These are phyloP conservation scores for Trissolcus japonicus DNA, from an alignment of 2,888 invertebrate genomes.

Conservation along the genomic window DNA sequence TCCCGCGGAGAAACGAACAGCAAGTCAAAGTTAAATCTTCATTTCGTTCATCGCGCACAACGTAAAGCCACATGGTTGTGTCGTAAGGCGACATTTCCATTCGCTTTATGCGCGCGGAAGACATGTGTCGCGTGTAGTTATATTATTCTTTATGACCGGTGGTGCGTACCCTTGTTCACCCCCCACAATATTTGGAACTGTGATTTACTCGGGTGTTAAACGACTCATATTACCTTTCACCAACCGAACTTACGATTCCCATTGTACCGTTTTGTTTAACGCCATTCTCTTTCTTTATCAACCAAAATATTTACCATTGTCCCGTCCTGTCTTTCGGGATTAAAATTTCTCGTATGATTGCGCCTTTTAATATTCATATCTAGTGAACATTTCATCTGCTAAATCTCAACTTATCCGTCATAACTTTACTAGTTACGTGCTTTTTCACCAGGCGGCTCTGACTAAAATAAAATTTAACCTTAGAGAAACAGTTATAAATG, in stretches of 20 bases:
- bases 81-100: constrained; percentile 53
- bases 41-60: constrained; percentile 61
- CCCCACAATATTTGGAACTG: constrained; percentile 70
- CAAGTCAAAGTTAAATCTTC: constrained; percentile 71
- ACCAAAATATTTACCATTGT: constrained; percentile 52
- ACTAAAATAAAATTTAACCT: too few relatives aligned
- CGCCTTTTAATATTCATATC: constrained; percentile 2
- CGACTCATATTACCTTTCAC: constrained; percentile 62
- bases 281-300: constrained; percentile 38
- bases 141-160: constrained; percentile 75
- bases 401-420: too few relatives aligned
- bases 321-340: constrained; percentile 18
- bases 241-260: constrained; percentile 53
- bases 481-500: too few relatives aligned
- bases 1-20: constrained; percentile 59
- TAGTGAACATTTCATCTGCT: too few relatives aligned
- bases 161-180: constrained; percentile 62
- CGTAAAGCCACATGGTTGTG: constrained; percentile 54
- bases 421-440: too few relatives aligned
- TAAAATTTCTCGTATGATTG: constrained; percentile 13
- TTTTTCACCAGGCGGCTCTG: too few relatives aligned
- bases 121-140: constrained; percentile 75
- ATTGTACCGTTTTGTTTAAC: constrained; percentile 49
- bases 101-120: constrained; percentile 66
- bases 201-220: constrained; percentile 75